Evolutionary conservation across 2,113 vertebrate genomes (phyloP), one percentile per base, ranked within the genome.

Genomic region (Lagopus leucura): DNA sequence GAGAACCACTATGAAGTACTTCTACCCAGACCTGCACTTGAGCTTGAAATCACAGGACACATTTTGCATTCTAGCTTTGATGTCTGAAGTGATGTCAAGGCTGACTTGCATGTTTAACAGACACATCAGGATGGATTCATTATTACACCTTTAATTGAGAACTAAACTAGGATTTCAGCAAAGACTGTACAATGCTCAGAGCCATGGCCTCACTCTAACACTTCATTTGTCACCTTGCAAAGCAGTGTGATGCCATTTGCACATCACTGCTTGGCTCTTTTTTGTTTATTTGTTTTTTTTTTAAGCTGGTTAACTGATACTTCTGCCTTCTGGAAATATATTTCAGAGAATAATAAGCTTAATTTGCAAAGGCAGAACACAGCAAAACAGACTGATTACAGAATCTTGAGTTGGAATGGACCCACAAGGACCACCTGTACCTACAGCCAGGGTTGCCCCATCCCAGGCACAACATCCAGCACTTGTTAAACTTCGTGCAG

Each of bases 211-310:
- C 64, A 32, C 55, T 32, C 3, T 2, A 47, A 57, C 1, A 2
- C 19, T 27, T 66, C 18, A 14, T 42, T n/a, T 60, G 64, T 76
- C 76, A 54, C 70, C 32, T 13, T 8, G 47, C 30, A 48, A 20
- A 14, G n/a, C 57, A 17, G 4, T 12, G 50, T 34, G 38, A 8
- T 4, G 5, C 70, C 0, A 0, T 65, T 60, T 3, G 0, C 1
- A 2, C 14, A 3, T 16, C 34, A 13, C 21, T 60, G 38, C 82
- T 65, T 54, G 32, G 52, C 25, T 71, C 48, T 7, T 75, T 70
- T 50, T 50, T 50, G 12, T 27, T 27, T 52, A 22, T 52, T 50
- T 50, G 48, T 27, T 38, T 38, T 38, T 38, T 38, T 54, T 32
- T 52, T 64, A 66, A 60, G 4, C 25, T 36, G 28, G n/a, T 42